Evolutionary conservation across 2,888 invertebrate genomes (phyloP).

Genomic region (Neoitamus cyanurus): DNA sequence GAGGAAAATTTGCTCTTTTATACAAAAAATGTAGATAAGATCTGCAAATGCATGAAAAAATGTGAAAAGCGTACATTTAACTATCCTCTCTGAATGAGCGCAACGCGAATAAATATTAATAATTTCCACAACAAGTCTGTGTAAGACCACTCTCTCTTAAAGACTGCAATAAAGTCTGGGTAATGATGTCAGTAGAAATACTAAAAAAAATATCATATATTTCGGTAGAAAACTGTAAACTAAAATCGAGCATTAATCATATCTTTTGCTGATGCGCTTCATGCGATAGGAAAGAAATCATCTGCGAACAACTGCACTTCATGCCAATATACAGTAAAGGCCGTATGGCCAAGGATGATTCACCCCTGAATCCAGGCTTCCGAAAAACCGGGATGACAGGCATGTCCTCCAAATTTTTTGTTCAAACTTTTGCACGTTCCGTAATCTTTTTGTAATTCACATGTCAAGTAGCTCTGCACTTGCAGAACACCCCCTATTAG

Average conservation of each 20-base stretch:
- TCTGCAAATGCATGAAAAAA: too few species aligned
- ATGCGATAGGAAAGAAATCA: background rate
- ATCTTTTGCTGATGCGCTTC: background rate
- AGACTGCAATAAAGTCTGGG: too few species aligned
- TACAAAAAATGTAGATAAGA: too few species aligned
- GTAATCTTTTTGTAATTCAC: conserved; percentile 20
- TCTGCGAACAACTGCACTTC: background rate
- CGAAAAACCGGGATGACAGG: background rate
- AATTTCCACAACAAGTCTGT: too few species aligned
- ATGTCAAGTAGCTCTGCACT: background rate
- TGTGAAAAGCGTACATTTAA: too few species aligned
- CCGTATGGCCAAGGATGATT: background rate
- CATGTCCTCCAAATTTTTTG: background rate
- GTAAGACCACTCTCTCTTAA: too few species aligned
- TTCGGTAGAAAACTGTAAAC: too few species aligned
- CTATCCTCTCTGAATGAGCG: too few species aligned
- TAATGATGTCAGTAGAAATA: too few species aligned
- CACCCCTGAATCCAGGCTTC: background rate
- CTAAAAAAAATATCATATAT: too few species aligned
- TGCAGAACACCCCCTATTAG: conserved; percentile 1
- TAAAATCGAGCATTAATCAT: background rate
- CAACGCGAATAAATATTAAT: too few species aligned
- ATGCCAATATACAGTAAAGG: background rate
- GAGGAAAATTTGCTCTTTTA: too few species aligned
- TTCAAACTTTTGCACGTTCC: background rate